Conservation (phyloP, 2,797 vertebrate genomes). For the Protosalanx chinensis region DNA sequence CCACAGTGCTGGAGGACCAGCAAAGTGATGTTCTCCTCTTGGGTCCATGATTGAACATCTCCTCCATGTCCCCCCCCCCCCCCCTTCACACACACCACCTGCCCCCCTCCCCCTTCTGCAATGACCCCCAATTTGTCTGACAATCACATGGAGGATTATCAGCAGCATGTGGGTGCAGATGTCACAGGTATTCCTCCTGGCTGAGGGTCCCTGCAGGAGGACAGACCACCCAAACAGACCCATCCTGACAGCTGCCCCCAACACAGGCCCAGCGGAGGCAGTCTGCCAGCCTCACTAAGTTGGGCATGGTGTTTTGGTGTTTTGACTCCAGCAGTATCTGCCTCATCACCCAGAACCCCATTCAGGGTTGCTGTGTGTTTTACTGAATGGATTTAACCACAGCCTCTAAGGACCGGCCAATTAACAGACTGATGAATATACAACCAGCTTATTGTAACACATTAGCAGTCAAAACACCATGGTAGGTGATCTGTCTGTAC, state of each 20-base stretch:
- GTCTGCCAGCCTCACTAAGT: too few species aligned
- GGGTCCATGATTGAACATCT: constrained; percentile 77
- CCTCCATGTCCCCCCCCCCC: constrained; percentile 79
- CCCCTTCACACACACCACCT: constrained; percentile 48
- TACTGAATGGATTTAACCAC: constrained; percentile 64
- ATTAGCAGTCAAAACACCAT: constrained; percentile 65
- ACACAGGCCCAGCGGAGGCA: neutral
- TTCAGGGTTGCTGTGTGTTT: constrained; percentile 57
- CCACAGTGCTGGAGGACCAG: constrained; percentile 65
- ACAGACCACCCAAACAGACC: constrained; percentile 50
- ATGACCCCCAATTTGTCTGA: constrained; percentile 91
- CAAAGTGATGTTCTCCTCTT: constrained; percentile 74
- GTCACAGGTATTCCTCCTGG: constrained; percentile 75
- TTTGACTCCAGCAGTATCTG: constrained; percentile 7
- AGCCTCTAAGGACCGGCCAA: constrained; percentile 71
- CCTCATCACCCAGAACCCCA: constrained; percentile 49
- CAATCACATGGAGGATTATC: constrained; percentile 80
- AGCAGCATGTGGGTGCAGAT: constrained; percentile 82
- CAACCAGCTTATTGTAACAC: constrained; percentile 75
- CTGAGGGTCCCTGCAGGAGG: constrained; percentile 55
- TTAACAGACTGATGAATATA: constrained; percentile 79
- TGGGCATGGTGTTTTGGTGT: neutral
- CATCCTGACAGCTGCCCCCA: constrained; percentile 62
- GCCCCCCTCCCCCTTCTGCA: constrained; percentile 75
- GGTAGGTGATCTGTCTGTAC: constrained; percentile 46